Conservation (phyloP, 2,888 invertebrate species). For the Metallyticus violacea region DNA sequence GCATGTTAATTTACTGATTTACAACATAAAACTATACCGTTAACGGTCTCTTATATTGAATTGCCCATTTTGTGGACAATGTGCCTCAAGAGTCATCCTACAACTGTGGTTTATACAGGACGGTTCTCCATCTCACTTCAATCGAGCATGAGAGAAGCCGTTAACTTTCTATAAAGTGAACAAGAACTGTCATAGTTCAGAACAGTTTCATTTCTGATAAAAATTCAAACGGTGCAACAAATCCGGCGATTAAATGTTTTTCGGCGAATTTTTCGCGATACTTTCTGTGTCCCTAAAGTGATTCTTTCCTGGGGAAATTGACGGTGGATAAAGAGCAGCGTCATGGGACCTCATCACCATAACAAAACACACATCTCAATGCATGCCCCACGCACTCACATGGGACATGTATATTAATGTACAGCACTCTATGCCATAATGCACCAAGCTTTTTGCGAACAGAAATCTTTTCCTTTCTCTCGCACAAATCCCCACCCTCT, state of each 20-base stretch:
- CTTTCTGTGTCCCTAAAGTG: too few relatives aligned
- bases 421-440: background rate
- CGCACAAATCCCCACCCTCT: background rate
- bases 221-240: background rate
- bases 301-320: background rate
- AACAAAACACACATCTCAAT: background rate
- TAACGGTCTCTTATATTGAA: too few relatives aligned
- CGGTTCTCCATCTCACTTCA: too few relatives aligned
- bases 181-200: too few relatives aligned
- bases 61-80: too few relatives aligned
- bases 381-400: background rate
- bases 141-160: too few relatives aligned
- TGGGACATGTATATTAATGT: background rate
- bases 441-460: background rate
- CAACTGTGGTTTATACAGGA: too few relatives aligned
- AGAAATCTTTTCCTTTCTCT: background rate
- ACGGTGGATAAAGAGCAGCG: background rate
- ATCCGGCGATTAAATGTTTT: background rate
- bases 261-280: background rate
- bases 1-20: too few relatives aligned
- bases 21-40: too few relatives aligned
- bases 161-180: too few relatives aligned
- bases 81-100: too few relatives aligned
- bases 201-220: too few relatives aligned
- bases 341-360: background rate